These are phyloP conservation scores for Cryptotermes secundus DNA, from an alignment of 1,140 invertebrate genomes.

Conservation along the genomic window DNA sequence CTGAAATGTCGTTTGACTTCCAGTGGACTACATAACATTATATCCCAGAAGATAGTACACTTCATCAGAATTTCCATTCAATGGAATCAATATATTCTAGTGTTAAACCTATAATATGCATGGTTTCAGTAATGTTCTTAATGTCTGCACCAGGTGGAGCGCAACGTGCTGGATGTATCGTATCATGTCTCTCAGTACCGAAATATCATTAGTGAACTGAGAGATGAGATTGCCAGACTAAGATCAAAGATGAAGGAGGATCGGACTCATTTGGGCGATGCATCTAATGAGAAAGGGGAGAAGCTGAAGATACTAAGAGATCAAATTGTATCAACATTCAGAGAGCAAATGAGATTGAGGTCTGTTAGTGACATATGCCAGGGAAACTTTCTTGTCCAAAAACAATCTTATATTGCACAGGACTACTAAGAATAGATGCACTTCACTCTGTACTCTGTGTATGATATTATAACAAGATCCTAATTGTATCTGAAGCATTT, in stretches of 20 bases:
- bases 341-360: slow-evolving; percentile 87
- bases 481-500: no score
- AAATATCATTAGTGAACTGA: slow-evolving; percentile 74
- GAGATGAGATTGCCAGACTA: slow-evolving; percentile 81
- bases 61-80: no score
- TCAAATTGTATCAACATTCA: slow-evolving; percentile 82
- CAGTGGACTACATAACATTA: no score
- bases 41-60: no score
- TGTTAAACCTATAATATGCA: neutral
- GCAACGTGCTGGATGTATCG: slow-evolving; percentile 76
- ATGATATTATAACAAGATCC: no score
- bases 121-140: neutral
- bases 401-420: no score
- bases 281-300: slow-evolving; percentile 39
- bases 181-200: slow-evolving; percentile 83
- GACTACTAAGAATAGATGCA: no score
- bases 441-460: no score
- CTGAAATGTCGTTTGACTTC: no score
- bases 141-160: slow-evolving; percentile 57
- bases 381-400: no score
- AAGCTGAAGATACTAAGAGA: slow-evolving; percentile 73
- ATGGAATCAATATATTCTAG: neutral
- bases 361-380: slow-evolving; percentile 37
- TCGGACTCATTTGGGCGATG: slow-evolving; percentile 52
- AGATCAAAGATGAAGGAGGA: slow-evolving; percentile 77